phyloP scores from a whole-genome alignment of 2,888 invertebrate genomes.

The Catocala nupta region DNA sequence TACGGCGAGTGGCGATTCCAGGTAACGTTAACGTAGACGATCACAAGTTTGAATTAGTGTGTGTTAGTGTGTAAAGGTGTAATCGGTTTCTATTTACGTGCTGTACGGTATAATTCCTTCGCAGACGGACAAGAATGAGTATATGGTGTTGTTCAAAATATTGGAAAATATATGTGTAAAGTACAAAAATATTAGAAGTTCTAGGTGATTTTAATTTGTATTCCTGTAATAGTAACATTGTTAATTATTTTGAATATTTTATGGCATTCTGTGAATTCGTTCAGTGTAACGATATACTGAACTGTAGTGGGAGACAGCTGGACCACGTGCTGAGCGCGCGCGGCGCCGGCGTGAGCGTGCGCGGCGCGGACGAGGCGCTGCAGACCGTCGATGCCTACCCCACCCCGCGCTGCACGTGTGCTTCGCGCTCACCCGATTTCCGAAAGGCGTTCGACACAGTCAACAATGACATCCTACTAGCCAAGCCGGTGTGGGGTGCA shows the following conservation, averaged over 20 bases:
- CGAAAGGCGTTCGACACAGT: no score
- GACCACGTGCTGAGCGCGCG: background rate
- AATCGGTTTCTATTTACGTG: conserved; percentile 6
- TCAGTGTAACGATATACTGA: no score
- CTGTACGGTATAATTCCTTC: conserved; percentile 3
- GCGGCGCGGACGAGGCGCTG: background rate
- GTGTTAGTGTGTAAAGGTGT: background rate
- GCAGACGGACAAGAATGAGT: background rate
- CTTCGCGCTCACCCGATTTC: background rate
- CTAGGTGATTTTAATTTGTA: background rate
- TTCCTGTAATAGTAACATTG: no score
- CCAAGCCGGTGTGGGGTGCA: no score
- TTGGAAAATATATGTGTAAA: background rate
- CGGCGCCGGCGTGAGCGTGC: background rate
- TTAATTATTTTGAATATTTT: no score
- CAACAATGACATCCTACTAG: no score
- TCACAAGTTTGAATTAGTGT: background rate
- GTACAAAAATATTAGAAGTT: background rate
- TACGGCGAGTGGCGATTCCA: background rate
- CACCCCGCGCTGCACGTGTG: background rate
- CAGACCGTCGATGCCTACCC: background rate
- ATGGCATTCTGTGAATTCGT: no score
- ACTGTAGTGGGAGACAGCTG: no score
- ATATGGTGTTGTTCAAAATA: background rate
- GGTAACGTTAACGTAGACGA: background rate